These are phyloP conservation scores for Allolobophora icterica DNA, from an alignment of 2,888 invertebrate species.

Conservation along the genomic window DNA sequence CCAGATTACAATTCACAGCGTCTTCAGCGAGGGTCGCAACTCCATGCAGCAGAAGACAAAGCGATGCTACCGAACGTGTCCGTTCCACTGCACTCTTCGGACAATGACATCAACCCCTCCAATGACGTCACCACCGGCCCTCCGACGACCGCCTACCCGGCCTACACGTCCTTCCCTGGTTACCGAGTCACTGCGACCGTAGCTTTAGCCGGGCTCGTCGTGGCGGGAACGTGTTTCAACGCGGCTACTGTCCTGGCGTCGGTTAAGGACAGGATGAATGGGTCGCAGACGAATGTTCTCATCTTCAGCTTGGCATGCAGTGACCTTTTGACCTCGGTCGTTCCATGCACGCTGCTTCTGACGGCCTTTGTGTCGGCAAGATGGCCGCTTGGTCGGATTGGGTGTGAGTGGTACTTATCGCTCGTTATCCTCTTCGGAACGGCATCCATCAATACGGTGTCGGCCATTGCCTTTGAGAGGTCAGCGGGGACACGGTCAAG, in stretches of 20 bases:
- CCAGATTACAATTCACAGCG: no score
- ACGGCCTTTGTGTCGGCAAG: background rate
- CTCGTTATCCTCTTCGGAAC: background rate
- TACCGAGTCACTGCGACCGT: background rate
- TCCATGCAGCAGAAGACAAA: background rate
- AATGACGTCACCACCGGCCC: background rate
- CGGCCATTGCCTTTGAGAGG: constrained; percentile 1
- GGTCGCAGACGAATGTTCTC: constrained; percentile 3
- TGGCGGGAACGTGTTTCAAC: background rate
- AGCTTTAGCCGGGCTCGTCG: background rate
- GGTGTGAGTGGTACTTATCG: background rate
- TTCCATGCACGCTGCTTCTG: background rate
- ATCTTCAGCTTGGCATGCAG: constrained; percentile 6
- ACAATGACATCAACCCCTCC: background rate
- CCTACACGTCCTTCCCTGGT: background rate
- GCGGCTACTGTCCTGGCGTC: background rate
- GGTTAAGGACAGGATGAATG: background rate
- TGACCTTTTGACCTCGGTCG: background rate
- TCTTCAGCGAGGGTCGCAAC: background rate
- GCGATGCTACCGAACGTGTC: constrained; percentile 1
- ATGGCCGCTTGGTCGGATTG: constrained; percentile 10
- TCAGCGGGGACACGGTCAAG: background rate
- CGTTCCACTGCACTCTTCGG: background rate
- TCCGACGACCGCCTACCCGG: background rate
- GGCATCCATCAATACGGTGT: constrained; percentile 11